Evolutionary conservation across 2,888 invertebrate species (phyloP).

Genomic region (Neoaliturus tenellus): DNA sequence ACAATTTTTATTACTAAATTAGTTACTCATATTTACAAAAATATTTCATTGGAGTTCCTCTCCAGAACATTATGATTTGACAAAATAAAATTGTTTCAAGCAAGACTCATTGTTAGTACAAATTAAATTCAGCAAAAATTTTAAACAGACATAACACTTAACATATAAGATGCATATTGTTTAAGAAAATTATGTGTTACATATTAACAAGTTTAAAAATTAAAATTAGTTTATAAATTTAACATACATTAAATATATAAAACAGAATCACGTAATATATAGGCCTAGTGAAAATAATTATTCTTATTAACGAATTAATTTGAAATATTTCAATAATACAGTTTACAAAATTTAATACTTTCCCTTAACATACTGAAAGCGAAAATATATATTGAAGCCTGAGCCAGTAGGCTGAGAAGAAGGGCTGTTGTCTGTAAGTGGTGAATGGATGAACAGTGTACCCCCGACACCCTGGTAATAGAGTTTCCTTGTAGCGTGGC

Average conservation of each 20-base stretch:
- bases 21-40: no score
- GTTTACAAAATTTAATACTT: not conserved
- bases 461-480: constrained; percentile 39
- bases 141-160: no score
- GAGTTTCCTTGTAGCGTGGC: constrained; percentile 48
- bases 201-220: not conserved
- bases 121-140: no score
- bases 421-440: constrained; percentile 30
- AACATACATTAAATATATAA: not conserved
- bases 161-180: no score
- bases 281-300: not conserved
- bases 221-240: not conserved
- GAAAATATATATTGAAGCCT: not conserved
- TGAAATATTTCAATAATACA: no score
- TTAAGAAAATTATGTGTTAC: not conserved
- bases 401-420: not conserved
- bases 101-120: no score
- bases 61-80: no score
- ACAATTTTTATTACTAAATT: no score
- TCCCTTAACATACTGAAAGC: not conserved
- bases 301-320: no score
- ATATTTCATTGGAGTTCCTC: no score
- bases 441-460: constrained; percentile 46
- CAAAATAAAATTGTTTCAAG: no score
- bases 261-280: not conserved